Percentiles rank a stretch among this genome's conserved stretches.
Evolutionary conservation across 2,888 invertebrate genomes (phyloP).

Genomic region (Hanleya hanleyi): DNA sequence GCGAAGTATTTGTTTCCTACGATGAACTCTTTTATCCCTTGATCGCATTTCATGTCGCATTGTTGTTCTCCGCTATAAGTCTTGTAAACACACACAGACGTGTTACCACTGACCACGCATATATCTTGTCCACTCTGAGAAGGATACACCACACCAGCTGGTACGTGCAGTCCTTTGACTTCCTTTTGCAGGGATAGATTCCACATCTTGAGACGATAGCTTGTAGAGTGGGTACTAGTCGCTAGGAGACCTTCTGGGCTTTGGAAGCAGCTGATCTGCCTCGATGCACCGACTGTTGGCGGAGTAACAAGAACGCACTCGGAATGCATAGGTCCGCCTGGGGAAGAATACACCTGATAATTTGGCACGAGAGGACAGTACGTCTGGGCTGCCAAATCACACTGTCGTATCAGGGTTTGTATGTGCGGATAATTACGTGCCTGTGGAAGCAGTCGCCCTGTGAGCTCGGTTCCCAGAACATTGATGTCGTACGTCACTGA

Average conservation of each 20-base stretch:
- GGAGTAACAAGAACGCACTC: slow-evolving; percentile 36
- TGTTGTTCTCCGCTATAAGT: not conserved
- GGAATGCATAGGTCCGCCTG: slow-evolving; percentile 66
- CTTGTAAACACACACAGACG: not conserved
- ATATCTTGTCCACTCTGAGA: not conserved
- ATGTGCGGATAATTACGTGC: slow-evolving; percentile 42
- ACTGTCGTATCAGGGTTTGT: slow-evolving; percentile 54
- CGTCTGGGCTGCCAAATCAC: slow-evolving; percentile 54
- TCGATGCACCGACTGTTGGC: no score
- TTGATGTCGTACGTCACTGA: slow-evolving; percentile 91
- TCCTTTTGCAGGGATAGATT: not conserved
- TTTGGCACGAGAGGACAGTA: slow-evolving; percentile 61
- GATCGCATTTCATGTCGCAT: not conserved
- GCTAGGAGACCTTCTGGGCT: slow-evolving; percentile 58
- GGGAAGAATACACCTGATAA: slow-evolving; percentile 62
- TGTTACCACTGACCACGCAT: not conserved
- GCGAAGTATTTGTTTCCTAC: slow-evolving; percentile 57
- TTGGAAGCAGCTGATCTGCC: slow-evolving; percentile 32
- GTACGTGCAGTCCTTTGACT: not conserved
- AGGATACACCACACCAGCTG: not conserved
- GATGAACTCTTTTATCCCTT: slow-evolving; percentile 14
- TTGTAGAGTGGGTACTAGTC: slow-evolving; percentile 11
- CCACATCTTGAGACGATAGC: not conserved
- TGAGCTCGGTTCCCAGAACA: slow-evolving; percentile 94
- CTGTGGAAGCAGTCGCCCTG: slow-evolving; percentile 81